Conservation (phyloP, 2,113 vertebrate genomes). For the Nothoprocta perdicaria region DNA sequence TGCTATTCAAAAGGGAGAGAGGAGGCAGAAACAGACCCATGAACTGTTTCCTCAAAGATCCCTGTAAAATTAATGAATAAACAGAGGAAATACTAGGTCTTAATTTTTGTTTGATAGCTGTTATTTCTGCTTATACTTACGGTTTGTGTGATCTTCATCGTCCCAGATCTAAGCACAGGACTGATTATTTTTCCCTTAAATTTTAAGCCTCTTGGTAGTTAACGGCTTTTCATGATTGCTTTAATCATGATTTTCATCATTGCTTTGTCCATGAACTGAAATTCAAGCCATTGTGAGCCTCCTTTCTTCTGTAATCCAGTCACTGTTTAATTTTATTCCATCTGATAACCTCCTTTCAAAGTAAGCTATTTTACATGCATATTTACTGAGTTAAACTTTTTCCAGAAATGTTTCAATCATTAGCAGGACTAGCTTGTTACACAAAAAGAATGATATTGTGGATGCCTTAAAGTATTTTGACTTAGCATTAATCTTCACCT, state of each 20-base stretch:
- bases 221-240: conserved; percentile 12
- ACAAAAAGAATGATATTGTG: conserved; percentile 40
- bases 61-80: neutral
- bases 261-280: neutral
- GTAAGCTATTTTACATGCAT: conserved; percentile 19
- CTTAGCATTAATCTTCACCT: neutral
- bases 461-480: conserved; percentile 11
- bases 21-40: neutral
- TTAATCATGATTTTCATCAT: neutral
- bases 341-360: conserved; percentile 23
- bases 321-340: conserved; percentile 32
- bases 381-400: conserved; percentile 32
- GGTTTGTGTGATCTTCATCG: neutral
- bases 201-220: neutral
- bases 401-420: conserved; percentile 33
- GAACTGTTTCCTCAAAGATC: neutral
- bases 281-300: conserved; percentile 2
- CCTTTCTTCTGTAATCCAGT: neutral
- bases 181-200: neutral
- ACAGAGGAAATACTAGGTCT: neutral
- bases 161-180: neutral
- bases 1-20: neutral
- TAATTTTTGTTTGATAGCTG: neutral
- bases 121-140: neutral
- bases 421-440: conserved; percentile 6